phyloP scores from a whole-genome alignment of 2,888 invertebrate genomes.

The Belgica antarctica region DNA sequence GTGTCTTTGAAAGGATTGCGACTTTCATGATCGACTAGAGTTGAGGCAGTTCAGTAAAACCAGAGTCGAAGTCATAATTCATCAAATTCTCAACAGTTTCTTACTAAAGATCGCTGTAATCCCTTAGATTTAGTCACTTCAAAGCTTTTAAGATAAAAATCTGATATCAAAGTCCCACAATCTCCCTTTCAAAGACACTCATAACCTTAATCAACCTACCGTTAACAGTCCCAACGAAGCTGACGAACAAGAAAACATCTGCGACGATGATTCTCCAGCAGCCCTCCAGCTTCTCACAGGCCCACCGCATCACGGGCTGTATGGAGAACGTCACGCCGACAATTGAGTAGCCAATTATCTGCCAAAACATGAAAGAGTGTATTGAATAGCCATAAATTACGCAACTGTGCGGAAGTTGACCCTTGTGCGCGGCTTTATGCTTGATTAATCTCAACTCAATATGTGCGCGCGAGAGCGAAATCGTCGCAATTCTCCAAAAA shows the following conservation, averaged over 20 bases:
- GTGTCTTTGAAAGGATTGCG: too few relatives aligned
- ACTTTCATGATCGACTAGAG: too few relatives aligned
- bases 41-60: too few relatives aligned
- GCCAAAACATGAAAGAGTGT: neutral
- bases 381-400: neutral
- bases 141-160: too few relatives aligned
- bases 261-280: conserved; percentile 67
- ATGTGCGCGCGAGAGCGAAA: neutral
- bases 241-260: conserved; percentile 73
- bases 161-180: too few relatives aligned
- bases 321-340: conserved; percentile 71
- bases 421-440: neutral
- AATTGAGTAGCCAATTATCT: conserved; percentile 73
- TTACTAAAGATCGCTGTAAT: too few relatives aligned
- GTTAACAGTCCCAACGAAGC: conserved; percentile 78
- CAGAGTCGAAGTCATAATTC: too few relatives aligned
- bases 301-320: conserved; percentile 71
- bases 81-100: too few relatives aligned
- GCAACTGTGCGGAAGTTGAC: neutral
- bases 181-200: too few relatives aligned
- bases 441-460: neutral
- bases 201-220: conserved; percentile 77
- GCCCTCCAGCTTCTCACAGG: conserved; percentile 67
- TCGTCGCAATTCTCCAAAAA: too few relatives aligned
- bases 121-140: too few relatives aligned